phyloP scores from a whole-genome alignment of 2,888 invertebrate species.

The Embidobia sp. region DNA sequence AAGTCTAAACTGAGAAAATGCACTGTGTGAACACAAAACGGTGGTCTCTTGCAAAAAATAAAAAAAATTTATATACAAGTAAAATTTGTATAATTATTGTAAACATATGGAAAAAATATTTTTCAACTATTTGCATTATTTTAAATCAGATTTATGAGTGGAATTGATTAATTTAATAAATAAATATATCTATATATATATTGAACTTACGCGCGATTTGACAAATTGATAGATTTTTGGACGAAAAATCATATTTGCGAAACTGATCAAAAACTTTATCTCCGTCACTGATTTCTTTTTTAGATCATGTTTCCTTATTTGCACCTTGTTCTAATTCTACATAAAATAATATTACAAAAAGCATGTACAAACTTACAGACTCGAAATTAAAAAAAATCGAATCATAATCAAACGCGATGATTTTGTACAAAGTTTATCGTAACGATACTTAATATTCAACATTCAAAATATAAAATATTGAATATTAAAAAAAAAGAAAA shows the following conservation, averaged over 20 bases:
- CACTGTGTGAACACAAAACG: no score
- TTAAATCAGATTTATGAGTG: no score
- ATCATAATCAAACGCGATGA: conserved; percentile 17
- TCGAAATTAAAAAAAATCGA: conserved; percentile 16
- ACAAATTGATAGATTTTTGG: no score
- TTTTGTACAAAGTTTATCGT: conserved; percentile 22
- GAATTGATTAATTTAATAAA: no score
- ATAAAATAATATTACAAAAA: conserved; percentile 39
- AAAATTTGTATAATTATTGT: no score
- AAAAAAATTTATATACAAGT: no score
- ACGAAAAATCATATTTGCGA: conserved; percentile 3
- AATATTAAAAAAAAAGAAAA: conserved; percentile 7
- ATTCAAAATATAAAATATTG: conserved; percentile 1
- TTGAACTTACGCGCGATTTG: no score
- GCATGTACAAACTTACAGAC: conserved; percentile 47
- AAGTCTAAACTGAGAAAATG: no score
- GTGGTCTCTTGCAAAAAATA: no score
- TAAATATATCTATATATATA: no score
- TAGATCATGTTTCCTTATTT: conserved; percentile 41
- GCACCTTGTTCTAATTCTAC: conserved; percentile 49
- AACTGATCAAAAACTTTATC: background rate
- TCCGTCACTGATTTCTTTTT: conserved; percentile 2
- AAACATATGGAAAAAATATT: no score
- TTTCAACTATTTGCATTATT: no score
- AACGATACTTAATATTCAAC: background rate